A percentile compares a stretch with the other conserved stretches of the same genome.
phyloP scores from a whole-genome alignment of 1,140 invertebrate genomes.

The Muscidifurax raptorellus region DNA sequence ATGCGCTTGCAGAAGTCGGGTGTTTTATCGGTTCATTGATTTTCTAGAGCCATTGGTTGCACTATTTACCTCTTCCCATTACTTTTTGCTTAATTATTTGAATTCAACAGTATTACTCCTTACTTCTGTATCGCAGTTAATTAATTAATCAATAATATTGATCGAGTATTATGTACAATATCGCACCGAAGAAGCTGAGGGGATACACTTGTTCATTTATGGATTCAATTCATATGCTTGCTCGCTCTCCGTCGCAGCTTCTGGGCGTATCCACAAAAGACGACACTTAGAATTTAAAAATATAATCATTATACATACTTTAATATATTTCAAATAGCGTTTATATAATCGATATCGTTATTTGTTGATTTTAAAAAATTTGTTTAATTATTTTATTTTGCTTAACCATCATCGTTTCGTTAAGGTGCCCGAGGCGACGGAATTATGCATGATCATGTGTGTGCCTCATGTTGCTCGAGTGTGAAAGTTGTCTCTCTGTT shows the following conservation, averaged over 20 bases:
- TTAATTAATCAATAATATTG: slow-evolving; percentile 36
- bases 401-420: slow-evolving; percentile 17
- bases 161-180: slow-evolving; percentile 70
- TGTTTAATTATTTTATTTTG: slow-evolving; percentile 41
- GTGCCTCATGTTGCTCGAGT: background rate
- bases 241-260: slow-evolving; percentile 36
- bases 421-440: background rate
- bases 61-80: background rate
- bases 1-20: background rate
- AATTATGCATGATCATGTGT: background rate
- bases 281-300: slow-evolving; percentile 77
- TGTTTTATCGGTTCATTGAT: background rate
- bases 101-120: slow-evolving; percentile 44
- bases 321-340: slow-evolving; percentile 72
- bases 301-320: slow-evolving; percentile 73
- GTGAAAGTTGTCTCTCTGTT: slow-evolving; percentile 15
- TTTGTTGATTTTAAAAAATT: slow-evolving; percentile 53
- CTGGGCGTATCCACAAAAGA: slow-evolving; percentile 68
- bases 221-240: background rate
- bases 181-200: slow-evolving; percentile 56
- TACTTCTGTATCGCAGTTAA: slow-evolving; percentile 33
- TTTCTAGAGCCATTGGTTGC: background rate
- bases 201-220: slow-evolving; percentile 13
- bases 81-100: slow-evolving; percentile 51
- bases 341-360: slow-evolving; percentile 65